Conservation (phyloP, 1,140 invertebrate genomes). For the Anastatus disparis region DNA sequence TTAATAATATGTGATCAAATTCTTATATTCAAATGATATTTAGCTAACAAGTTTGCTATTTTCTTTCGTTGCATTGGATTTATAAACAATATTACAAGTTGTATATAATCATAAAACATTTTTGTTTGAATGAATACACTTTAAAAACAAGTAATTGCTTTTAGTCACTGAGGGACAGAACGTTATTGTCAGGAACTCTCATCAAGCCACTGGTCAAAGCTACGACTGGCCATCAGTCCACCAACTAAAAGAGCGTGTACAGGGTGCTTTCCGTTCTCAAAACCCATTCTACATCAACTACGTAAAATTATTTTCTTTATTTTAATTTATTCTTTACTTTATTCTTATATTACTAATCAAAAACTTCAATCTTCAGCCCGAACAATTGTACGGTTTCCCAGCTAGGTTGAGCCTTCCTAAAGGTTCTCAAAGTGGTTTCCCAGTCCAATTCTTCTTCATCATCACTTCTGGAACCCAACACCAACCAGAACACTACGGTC, state of each 20-base stretch:
- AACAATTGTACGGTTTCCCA: slow-evolving; percentile 69
- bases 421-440: slow-evolving; percentile 69
- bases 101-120: too few relatives aligned
- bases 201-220: slow-evolving; percentile 71
- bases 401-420: slow-evolving; percentile 70
- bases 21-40: too few relatives aligned
- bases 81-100: too few relatives aligned
- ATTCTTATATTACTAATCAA: neutral
- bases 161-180: slow-evolving; percentile 74
- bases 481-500: slow-evolving; percentile 44
- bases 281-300: slow-evolving; percentile 66
- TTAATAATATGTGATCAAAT: too few relatives aligned
- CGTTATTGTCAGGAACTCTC: slow-evolving; percentile 73
- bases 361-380: slow-evolving; percentile 51
- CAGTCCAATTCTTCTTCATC: slow-evolving; percentile 72
- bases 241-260: slow-evolving; percentile 67
- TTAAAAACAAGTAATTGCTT: slow-evolving; percentile 2
- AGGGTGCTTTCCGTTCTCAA: slow-evolving; percentile 63
- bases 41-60: too few relatives aligned
- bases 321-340: neutral
- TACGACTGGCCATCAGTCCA: slow-evolving; percentile 74
- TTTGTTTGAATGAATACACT: too few relatives aligned
- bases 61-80: too few relatives aligned
- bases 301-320: slow-evolving; percentile 47
- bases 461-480: slow-evolving; percentile 67